These are phyloP conservation scores for Forpus xanthops DNA, from an alignment of 2,797 vertebrate species.

Conservation along the genomic window DNA sequence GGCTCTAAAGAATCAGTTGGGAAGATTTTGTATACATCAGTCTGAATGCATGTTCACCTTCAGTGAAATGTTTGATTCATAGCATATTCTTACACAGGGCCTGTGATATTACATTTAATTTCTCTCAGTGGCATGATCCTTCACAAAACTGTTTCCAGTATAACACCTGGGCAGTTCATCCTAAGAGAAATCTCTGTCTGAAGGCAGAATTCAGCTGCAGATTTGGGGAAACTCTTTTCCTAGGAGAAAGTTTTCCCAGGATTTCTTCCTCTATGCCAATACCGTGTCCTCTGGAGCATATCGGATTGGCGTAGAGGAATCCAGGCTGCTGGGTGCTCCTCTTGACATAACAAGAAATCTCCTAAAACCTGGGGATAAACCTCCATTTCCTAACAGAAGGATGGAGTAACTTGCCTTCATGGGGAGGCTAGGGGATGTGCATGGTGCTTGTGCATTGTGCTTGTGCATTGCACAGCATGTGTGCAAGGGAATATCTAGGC, in stretches of 20 bases:
- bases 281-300: background rate
- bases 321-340: background rate
- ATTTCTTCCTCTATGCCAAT: background rate
- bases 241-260: background rate
- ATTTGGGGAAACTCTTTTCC: background rate
- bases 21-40: background rate
- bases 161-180: background rate
- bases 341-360: background rate
- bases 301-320: background rate
- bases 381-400: background rate
- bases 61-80: background rate
- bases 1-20: background rate
- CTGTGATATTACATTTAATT: background rate
- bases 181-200: background rate
- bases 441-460: background rate
- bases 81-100: background rate
- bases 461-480: accelerated
- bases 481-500: background rate
- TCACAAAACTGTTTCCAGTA: background rate
- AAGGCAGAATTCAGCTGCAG: background rate
- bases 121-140: background rate
- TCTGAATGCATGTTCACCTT: background rate
- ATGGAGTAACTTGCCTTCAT: background rate
- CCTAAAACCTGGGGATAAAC: background rate
- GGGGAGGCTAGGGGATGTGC: background rate